Evolutionary conservation across 1,140 invertebrate genomes (phyloP).

Genomic region (Melitaea cinxia): DNA sequence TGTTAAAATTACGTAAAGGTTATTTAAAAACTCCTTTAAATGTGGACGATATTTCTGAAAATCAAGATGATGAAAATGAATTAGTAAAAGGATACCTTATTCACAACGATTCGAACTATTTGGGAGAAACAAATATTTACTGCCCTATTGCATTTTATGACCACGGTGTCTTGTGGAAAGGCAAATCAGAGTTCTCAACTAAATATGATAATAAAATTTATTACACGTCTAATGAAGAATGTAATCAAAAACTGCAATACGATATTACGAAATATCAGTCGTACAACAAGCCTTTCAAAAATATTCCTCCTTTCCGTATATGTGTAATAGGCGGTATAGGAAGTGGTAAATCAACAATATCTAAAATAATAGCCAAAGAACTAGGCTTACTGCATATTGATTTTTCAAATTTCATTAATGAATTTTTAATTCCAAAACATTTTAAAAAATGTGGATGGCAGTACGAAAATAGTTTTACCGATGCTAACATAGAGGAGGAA

Average conservation of each 20-base stretch:
- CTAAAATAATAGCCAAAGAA: constrained; percentile 77
- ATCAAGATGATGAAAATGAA: constrained; percentile 51
- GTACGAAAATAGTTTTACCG: constrained; percentile 65
- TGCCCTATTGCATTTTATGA: constrained; percentile 81
- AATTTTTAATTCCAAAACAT: constrained; percentile 61
- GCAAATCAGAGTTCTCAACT: constrained; percentile 78
- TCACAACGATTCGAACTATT: constrained; percentile 63
- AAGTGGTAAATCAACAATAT: constrained; percentile 79
- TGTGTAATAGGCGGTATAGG: constrained; percentile 81
- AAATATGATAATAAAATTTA: constrained; percentile 80
- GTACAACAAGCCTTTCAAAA: constrained; percentile 61
- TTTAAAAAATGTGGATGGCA: constrained; percentile 66
- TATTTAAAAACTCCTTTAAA: constrained; percentile 47
- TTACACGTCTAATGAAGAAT: constrained; percentile 72
- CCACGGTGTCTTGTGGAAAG: constrained; percentile 82
- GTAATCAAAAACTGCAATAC: constrained; percentile 71
- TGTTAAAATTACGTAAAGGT: constrained; percentile 60
- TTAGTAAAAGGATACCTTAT: constrained; percentile 49
- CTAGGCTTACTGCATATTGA: constrained; percentile 80
- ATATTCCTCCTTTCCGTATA: constrained; percentile 78
- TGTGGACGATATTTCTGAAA: constrained; percentile 52
- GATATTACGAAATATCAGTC: constrained; percentile 72
- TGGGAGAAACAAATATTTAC: constrained; percentile 82
- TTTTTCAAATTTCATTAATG: constrained; percentile 67
- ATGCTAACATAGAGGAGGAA: constrained; percentile 57